Conservation (phyloP, 2,888 invertebrate genomes). For the Brachyptera risi region DNA sequence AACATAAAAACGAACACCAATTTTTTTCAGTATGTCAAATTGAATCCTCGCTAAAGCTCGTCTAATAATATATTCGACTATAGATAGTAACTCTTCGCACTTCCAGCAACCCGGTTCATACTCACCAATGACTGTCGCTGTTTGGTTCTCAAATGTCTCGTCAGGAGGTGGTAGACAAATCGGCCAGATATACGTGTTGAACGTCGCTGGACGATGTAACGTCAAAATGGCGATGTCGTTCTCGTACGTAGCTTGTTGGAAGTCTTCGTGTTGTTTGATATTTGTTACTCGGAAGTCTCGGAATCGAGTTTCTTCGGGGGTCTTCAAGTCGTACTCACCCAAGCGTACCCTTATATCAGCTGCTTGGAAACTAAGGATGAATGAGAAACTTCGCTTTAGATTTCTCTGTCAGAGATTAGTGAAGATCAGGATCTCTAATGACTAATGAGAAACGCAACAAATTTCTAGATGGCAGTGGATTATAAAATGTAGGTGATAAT, state of each 20-base stretch:
- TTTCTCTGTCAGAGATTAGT: too few relatives aligned
- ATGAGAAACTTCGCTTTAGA: too few relatives aligned
- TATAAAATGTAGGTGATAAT: too few relatives aligned
- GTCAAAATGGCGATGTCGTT: constrained; percentile 75
- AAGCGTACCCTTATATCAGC: constrained; percentile 64
- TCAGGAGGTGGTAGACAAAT: constrained; percentile 72
- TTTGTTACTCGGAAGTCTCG: constrained; percentile 64
- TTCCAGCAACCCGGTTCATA: too few relatives aligned
- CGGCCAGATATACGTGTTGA: constrained; percentile 78
- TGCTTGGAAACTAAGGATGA: constrained; percentile 51
- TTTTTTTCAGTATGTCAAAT: too few relatives aligned
- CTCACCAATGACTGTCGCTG: constrained; percentile 62
- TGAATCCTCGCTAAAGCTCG: too few relatives aligned
- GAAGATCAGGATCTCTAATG: too few relatives aligned
- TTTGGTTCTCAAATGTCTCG: constrained; percentile 56
- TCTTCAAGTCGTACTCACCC: constrained; percentile 75
- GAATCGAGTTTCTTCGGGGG: constrained; percentile 62
- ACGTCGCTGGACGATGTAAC: constrained; percentile 60
- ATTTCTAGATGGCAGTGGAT: too few relatives aligned
- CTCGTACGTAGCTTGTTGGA: constrained; percentile 61
- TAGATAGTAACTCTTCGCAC: too few relatives aligned
- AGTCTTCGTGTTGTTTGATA: constrained; percentile 64
- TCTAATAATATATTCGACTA: too few relatives aligned
- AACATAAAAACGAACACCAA: too few relatives aligned
- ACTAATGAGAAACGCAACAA: too few relatives aligned